A percentile compares a stretch with the other conserved stretches of the same genome.
Evolutionary conservation across 1,140 invertebrate genomes (phyloP).

Genomic region (Apis florea): DNA sequence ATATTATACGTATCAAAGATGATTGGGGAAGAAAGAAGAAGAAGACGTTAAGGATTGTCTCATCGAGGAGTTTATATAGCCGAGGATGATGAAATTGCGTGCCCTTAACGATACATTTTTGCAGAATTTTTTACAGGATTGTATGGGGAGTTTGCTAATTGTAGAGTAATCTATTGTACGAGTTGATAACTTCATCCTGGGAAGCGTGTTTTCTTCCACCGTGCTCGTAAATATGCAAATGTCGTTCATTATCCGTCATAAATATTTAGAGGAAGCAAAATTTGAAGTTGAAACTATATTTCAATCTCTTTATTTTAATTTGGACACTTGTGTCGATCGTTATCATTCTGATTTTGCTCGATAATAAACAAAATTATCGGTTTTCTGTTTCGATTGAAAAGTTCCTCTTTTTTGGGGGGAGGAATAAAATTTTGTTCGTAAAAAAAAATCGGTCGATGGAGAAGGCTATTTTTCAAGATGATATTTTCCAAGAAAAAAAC

Average conservation of each 20-base stretch:
- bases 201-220: conserved; percentile 2
- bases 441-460: too few relatives aligned
- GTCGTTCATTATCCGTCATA: neutral
- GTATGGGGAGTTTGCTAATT: too few relatives aligned
- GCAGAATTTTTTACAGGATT: too few relatives aligned
- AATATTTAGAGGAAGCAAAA: neutral
- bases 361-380: too few relatives aligned
- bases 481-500: too few relatives aligned
- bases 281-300: neutral
- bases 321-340: neutral
- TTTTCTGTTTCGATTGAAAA: too few relatives aligned
- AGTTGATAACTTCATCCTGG: neutral
- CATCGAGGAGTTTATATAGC: neutral
- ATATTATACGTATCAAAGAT: too few relatives aligned
- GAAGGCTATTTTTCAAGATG: too few relatives aligned
- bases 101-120: too few relatives aligned
- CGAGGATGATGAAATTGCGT: neutral
- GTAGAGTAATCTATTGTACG: neutral
- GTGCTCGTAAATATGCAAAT: conserved; percentile 4
- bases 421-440: too few relatives aligned
- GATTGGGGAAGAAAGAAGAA: neutral
- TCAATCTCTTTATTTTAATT: neutral
- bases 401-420: too few relatives aligned
- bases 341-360: neutral
- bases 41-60: neutral